These are phyloP conservation scores for Synergus gifuensis DNA, from an alignment of 2,888 invertebrate genomes.

Conservation along the genomic window DNA sequence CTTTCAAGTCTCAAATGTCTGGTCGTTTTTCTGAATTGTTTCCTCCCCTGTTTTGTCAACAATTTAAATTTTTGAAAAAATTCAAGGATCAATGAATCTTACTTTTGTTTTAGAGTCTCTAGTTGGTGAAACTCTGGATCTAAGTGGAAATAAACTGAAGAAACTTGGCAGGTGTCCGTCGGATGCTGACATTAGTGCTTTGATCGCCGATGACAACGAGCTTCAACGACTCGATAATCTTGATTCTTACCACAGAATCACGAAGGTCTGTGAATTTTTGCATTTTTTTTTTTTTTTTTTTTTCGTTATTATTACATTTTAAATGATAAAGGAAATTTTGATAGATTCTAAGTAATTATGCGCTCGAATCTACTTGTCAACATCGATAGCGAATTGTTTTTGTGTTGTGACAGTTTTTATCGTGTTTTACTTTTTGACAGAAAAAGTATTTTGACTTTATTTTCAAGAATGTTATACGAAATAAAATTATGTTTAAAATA, in stretches of 20 bases:
- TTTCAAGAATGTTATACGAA: background rate
- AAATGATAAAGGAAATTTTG: background rate
- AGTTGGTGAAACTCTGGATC: constrained; percentile 82
- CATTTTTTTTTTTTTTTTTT: background rate
- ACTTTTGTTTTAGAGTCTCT: constrained; percentile 61
- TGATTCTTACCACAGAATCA: constrained; percentile 88
- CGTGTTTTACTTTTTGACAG: constrained; percentile 24
- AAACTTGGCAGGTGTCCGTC: constrained; percentile 87
- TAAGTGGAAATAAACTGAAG: constrained; percentile 89
- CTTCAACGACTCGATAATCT: constrained; percentile 92
- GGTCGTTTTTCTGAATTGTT: background rate
- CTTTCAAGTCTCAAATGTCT: background rate
- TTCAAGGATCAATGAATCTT: background rate
- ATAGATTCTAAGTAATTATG: constrained; percentile 13
- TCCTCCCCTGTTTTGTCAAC: background rate
- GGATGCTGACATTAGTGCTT: constrained; percentile 84
- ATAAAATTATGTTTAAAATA: background rate
- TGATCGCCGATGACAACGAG: constrained; percentile 92
- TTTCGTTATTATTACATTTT: background rate
- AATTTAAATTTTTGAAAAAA: background rate
- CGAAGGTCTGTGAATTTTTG: constrained; percentile 81
- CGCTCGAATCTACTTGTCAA: constrained; percentile 11
- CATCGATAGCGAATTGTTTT: constrained; percentile 12
- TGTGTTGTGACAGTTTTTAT: constrained; percentile 29
- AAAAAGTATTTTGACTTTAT: background rate